A percentile compares a stretch with the other conserved stretches of the same genome.
Evolutionary conservation across 1,140 invertebrate genomes (phyloP).

Genomic region (Aphelenchoides fujianensis): DNA sequence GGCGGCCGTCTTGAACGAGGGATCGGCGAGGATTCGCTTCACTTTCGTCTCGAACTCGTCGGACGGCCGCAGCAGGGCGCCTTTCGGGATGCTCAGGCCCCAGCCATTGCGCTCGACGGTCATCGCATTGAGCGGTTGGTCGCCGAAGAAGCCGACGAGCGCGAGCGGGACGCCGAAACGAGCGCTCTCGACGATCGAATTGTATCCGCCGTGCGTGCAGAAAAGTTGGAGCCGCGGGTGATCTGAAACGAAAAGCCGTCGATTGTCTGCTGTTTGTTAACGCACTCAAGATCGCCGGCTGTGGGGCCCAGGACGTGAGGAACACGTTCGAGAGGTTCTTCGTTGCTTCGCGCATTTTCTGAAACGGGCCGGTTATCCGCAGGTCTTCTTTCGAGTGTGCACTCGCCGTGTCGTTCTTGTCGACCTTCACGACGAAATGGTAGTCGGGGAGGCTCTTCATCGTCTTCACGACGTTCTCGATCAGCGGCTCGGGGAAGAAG

Average conservation of each 20-base stretch:
- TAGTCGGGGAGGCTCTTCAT: constrained; percentile 25
- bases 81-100: neutral
- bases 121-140: neutral
- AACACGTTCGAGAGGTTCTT: neutral
- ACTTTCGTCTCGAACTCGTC: constrained; percentile 6
- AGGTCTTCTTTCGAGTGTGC: neutral
- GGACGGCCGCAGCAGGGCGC: neutral
- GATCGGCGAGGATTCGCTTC: neutral
- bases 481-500: constrained; percentile 24
- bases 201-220: constrained; percentile 12
- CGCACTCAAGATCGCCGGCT: constrained; percentile 1
- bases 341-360: constrained; percentile 1
- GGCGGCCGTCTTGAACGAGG: constrained; percentile 10
- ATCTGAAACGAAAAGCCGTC: neutral
- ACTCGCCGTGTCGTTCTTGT: constrained; percentile 29
- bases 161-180: neutral
- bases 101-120: constrained; percentile 11
- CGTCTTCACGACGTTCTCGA: constrained; percentile 28
- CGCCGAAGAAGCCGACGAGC: constrained; percentile 14
- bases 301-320: neutral
- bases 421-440: constrained; percentile 41
- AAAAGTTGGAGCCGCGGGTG: neutral
- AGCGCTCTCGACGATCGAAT: neutral
- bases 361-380: too few species aligned
- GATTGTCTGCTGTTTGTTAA: neutral